Evolutionary conservation across 1,140 invertebrate species (phyloP), one percentile per base, ranked within the genome.

Genomic region (Danaus melanippus): DNA sequence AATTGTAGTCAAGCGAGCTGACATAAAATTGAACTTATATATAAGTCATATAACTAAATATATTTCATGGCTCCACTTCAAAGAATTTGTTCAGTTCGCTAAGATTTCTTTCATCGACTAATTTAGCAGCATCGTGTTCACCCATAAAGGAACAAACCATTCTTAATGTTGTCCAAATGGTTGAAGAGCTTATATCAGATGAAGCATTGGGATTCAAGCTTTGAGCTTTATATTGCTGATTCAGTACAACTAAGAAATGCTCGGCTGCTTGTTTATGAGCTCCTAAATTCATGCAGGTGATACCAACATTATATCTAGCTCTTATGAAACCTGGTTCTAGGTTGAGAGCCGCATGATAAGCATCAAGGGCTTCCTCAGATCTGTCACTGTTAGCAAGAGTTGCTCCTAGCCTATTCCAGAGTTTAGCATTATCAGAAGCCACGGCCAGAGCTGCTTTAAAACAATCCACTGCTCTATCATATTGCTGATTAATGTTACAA

Each of bases 371-470:
- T 89, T 99, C 96, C 74, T 97, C 97, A 12, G 97, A 96, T 50
- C 92, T 91, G 47, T 95, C 94, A 64, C 97, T 96, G 87, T 99
- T 99, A 11, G 98, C 98, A 64, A 99, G 87, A 21, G 97, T 98
- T 40, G 98, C 98, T 44, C 98, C 98, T 32, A 99, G 88, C 71
- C 96, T 93, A 87, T 99, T 99, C 98, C 98, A 99, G 41, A 99
- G 85, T 77, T 96, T 91, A 8, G 96, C 93, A 92, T 99, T 96
- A 66, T 97, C 89, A 21, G 93, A 94, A 71, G 90, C 90, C 8
- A 93, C 92, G 82, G 93, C 92, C 9, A 99, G 79, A 1, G 98
- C 97, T 42, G 96, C 90, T 74, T 92, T 91, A 81, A 99, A 98
- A 86, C 97, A 99, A 87, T 99, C 98, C 2, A 94, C 93, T 15